These are phyloP conservation scores for Lepidothrix coronata DNA, from an alignment of 2,113 vertebrate species.

Conservation along the genomic window DNA sequence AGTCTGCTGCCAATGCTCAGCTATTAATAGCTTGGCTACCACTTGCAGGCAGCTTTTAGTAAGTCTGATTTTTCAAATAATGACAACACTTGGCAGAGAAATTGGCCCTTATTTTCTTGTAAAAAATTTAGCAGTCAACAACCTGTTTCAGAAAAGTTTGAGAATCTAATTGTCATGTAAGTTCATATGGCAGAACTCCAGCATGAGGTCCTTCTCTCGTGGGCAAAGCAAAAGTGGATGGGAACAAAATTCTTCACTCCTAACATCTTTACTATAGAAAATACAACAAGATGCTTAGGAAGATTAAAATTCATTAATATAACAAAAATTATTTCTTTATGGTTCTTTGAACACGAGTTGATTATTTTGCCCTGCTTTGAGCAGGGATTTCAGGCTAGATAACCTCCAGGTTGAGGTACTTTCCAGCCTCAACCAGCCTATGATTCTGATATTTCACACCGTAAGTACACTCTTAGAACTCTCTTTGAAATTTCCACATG, in stretches of 20 bases:
- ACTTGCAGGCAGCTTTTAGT: neutral
- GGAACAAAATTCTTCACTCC: neutral
- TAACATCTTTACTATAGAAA: neutral
- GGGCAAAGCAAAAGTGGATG: neutral
- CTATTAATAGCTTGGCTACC: constrained; percentile 19
- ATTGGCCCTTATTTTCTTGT: neutral
- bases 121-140: neutral
- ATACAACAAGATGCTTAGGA: neutral
- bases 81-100: neutral
- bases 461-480: neutral
- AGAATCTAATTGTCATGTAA: neutral
- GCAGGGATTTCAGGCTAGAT: neutral
- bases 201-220: neutral
- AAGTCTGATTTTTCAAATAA: neutral
- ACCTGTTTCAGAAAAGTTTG: neutral
- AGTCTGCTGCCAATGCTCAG: neutral
- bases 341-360: neutral
- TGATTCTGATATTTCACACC: neutral
- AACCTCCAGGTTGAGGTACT: neutral
- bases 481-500: neutral
- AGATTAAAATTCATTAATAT: neutral
- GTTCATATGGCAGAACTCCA: neutral
- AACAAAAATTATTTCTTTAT: neutral
- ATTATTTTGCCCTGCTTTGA: neutral
- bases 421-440: neutral